These are phyloP conservation scores for Bacillus rossius DNA, from an alignment of 1,140 invertebrate genomes.

Conservation along the genomic window DNA sequence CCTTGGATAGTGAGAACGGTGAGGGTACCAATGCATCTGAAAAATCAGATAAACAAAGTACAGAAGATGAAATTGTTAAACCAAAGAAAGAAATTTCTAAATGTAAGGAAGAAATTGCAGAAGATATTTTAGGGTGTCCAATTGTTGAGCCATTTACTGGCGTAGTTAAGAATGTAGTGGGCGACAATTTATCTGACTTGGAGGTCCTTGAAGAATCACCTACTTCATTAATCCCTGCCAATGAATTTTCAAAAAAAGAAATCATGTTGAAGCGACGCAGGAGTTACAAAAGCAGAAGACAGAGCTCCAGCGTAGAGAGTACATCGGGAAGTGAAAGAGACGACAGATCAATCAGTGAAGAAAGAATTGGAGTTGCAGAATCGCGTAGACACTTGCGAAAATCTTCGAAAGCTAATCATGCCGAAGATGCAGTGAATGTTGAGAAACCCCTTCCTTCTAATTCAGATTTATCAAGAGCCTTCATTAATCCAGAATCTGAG, in stretches of 20 bases:
- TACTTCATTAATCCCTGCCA: not conserved
- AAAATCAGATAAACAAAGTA: too few relatives aligned
- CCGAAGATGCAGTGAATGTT: too few relatives aligned
- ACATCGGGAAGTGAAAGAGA: not conserved
- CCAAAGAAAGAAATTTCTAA: too few relatives aligned
- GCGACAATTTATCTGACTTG: too few relatives aligned
- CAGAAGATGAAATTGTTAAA: too few relatives aligned
- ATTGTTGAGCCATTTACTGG: too few relatives aligned
- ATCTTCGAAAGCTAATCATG: not conserved
- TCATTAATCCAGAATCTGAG: not conserved
- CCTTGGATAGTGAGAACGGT: too few relatives aligned
- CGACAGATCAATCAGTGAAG: conserved; percentile 1
- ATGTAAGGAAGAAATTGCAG: too few relatives aligned
- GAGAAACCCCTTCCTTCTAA: not conserved
- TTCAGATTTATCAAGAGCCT: not conserved
- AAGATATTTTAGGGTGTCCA: too few relatives aligned
- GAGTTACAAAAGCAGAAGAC: conserved; percentile 1
- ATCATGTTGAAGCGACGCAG: not conserved
- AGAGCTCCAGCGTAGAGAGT: not conserved
- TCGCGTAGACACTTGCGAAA: not conserved
- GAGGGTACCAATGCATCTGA: too few relatives aligned
- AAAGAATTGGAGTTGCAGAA: not conserved
- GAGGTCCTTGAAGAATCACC: not conserved
- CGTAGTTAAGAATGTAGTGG: too few relatives aligned
- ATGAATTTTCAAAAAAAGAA: conserved; percentile 8